A percentile compares a stretch with the other conserved stretches of the same genome.
Conservation (phyloP, 2,797 vertebrate genomes). For the Urophycis tenuis region DNA sequence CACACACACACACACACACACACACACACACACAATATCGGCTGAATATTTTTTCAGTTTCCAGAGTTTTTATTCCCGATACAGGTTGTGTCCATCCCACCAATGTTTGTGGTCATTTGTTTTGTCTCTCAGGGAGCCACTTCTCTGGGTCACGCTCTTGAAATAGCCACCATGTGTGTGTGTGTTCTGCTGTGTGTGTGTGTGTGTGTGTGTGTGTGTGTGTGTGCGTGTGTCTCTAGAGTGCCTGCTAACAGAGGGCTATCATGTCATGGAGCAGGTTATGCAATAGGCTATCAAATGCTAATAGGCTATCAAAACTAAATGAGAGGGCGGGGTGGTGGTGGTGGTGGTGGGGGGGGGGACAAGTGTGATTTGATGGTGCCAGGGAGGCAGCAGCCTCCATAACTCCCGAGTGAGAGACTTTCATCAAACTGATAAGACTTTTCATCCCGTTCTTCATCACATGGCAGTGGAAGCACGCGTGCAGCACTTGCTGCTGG, state of each 20-base stretch:
- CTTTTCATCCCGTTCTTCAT: neutral
- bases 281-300: too few species aligned
- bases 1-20: conserved; percentile 20
- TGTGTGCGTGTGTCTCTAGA: neutral
- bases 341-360: too few species aligned
- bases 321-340: too few species aligned
- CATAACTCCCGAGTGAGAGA: neutral
- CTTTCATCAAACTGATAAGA: neutral
- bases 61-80: neutral
- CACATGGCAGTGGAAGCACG: neutral
- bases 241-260: neutral
- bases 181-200: neutral
- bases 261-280: neutral
- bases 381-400: too few species aligned
- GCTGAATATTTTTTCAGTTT: too few species aligned
- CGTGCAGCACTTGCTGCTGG: too few species aligned
- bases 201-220: neutral
- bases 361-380: too few species aligned
- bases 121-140: too few species aligned
- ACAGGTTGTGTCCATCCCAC: neutral
- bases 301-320: too few species aligned
- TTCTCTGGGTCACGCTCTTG: neutral
- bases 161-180: neutral
- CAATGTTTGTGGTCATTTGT: neutral
- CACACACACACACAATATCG: conserved; percentile 13